phyloP scores from a whole-genome alignment of 1,140 invertebrate genomes.

The Berghia stephanieae region DNA sequence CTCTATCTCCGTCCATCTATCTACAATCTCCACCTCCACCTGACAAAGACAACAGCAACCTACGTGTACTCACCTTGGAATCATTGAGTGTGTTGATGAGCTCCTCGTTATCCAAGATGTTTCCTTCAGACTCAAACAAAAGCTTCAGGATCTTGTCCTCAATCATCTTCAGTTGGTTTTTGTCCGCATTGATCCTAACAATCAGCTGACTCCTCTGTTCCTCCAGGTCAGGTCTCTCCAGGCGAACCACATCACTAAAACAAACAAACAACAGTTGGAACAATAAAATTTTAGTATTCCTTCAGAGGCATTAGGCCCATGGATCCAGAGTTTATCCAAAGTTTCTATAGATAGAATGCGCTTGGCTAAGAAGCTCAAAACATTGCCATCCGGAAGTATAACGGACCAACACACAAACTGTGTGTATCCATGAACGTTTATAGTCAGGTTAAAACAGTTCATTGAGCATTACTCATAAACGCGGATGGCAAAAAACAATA shows the following conservation, averaged over 20 bases:
- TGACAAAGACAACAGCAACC: neutral
- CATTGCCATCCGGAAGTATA: too few species aligned
- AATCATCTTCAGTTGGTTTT: slow-evolving; percentile 80
- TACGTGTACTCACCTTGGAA: slow-evolving; percentile 63
- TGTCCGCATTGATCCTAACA: slow-evolving; percentile 84
- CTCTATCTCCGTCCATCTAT: neutral
- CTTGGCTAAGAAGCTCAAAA: too few species aligned
- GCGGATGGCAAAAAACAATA: too few species aligned
- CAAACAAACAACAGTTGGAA: neutral
- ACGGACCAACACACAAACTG: too few species aligned
- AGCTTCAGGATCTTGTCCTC: slow-evolving; percentile 67
- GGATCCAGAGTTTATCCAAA: too few species aligned
- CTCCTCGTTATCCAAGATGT: slow-evolving; percentile 67
- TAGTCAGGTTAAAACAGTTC: too few species aligned
- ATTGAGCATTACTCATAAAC: too few species aligned
- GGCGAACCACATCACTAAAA: slow-evolving; percentile 64
- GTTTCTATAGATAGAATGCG: too few species aligned
- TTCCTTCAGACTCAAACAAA: slow-evolving; percentile 67
- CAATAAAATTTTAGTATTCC: neutral
- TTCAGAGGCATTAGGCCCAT: too few species aligned
- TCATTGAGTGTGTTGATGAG: slow-evolving; percentile 66
- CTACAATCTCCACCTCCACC: too few species aligned
- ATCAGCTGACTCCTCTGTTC: slow-evolving; percentile 81
- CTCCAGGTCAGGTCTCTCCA: slow-evolving; percentile 85
- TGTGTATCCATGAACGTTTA: too few species aligned